Evolutionary conservation across 2,888 invertebrate species (phyloP).

Genomic region (Argyresthia goedartella): DNA sequence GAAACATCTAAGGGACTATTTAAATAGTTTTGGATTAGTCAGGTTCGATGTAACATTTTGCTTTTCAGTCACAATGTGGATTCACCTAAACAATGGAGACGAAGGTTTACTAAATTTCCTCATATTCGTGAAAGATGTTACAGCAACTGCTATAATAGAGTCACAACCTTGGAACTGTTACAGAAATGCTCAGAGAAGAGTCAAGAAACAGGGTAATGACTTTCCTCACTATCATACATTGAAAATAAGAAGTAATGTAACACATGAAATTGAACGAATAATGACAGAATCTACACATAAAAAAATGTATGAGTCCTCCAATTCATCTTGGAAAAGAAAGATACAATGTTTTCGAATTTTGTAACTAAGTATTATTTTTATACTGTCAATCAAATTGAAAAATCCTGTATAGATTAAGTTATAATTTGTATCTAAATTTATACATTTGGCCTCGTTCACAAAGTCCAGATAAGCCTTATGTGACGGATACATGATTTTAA

Average conservation of each 20-base stretch:
- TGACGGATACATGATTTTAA: too few relatives aligned
- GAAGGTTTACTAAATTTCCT: constrained; percentile 76
- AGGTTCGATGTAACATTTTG: constrained; percentile 80
- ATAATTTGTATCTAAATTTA: too few relatives aligned
- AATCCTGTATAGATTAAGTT: too few relatives aligned
- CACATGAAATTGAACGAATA: constrained; percentile 70
- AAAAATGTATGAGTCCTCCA: constrained; percentile 69
- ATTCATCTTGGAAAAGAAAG: constrained; percentile 79
- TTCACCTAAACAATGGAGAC: constrained; percentile 88
- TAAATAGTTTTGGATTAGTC: constrained; percentile 39
- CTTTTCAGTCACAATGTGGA: constrained; percentile 93
- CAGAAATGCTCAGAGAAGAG: constrained; percentile 77
- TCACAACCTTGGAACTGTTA: constrained; percentile 92
- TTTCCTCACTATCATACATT: constrained; percentile 74
- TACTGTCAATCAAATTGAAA: too few relatives aligned
- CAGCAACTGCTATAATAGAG: constrained; percentile 78
- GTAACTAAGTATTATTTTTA: neutral
- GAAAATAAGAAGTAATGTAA: constrained; percentile 73
- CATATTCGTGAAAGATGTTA: constrained; percentile 56
- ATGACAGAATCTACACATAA: constrained; percentile 51
- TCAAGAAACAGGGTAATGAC: constrained; percentile 72
- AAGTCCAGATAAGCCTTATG: too few relatives aligned
- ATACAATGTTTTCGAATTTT: constrained; percentile 71
- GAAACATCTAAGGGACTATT: constrained; percentile 48
- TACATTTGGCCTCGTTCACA: too few relatives aligned